Evolutionary conservation across 23 tunicate species (phyloP), one percentile per base, ranked within the genome.

Genomic region (Pegea sp.): DNA sequence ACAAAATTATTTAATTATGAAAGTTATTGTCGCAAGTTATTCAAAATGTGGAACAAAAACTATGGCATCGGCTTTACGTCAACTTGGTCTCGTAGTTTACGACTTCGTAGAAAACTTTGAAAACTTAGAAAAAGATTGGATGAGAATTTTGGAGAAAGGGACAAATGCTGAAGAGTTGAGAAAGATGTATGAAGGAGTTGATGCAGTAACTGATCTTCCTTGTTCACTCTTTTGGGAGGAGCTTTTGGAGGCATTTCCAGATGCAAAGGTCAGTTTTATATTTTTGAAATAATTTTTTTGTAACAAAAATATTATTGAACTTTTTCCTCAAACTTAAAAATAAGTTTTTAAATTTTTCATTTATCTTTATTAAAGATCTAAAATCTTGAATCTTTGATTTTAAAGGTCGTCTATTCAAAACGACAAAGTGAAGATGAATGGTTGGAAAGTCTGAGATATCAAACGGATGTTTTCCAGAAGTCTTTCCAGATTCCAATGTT

Each of bases 191-290:
- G 51, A 46, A 21, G 51, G 51, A 3, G 51, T 46, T 3, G 51
- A 46, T 46, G 51, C 51, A 46, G 51, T 46, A 21, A 4, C 23
- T 3, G 51, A 46, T 46, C 22, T 25, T 3, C 51, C 51, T 21
- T 46, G 51, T 46, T 46, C 24, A 21, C 23, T 2, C 23, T 46
- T 21, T 4, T 46, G 51, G 51, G 51, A 46, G 23, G 51, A 46
- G 23, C 51, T 46, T 3, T 24, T 25, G 2, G 51, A 46, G 23
- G 51, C 51, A 2, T 46, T 46, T 46, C 51, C 51, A 21, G 51
- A 46, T 2, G 51, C 51, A 2, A 46, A 46, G 51, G 51, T 46
- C n/a, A n/a, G n/a, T n/a, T n/a, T n/a, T n/a, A n/a, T n/a, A n/a
- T n/a, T n/a, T n/a, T n/a, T n/a, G n/a, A n/a, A n/a, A n/a, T n/a